phyloP scores from a whole-genome alignment of 2,113 vertebrate genomes.

The Notothenia coriiceps region DNA sequence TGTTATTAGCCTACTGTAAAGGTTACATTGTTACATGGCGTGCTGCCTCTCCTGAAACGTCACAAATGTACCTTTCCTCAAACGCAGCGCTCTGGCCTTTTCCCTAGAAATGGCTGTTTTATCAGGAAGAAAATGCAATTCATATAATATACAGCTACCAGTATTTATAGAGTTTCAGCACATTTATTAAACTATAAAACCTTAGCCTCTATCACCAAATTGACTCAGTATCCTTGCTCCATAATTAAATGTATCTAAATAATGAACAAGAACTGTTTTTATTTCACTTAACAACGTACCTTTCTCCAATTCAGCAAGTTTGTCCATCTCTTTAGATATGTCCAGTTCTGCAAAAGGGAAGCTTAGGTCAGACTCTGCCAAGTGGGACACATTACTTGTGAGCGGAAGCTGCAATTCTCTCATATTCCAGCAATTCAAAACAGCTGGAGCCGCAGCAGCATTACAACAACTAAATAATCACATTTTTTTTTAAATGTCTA shows the following conservation, averaged over 20 bases:
- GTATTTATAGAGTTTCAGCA: background rate
- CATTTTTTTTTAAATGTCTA: background rate
- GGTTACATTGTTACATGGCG: conserved; percentile 10
- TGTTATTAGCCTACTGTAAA: conserved; percentile 31
- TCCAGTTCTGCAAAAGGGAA: conserved; percentile 57
- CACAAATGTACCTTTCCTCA: conserved; percentile 56
- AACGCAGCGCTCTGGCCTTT: conserved; percentile 45
- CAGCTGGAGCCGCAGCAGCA: background rate
- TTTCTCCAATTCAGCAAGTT: conserved; percentile 62
- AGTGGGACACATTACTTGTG: background rate
- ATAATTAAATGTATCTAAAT: background rate
- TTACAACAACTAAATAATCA: background rate
- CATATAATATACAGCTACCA: conserved; percentile 2
- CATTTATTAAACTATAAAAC: background rate
- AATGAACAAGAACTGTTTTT: background rate
- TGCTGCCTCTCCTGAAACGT: conserved; percentile 30
- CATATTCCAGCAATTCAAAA: background rate
- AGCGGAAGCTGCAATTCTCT: background rate
- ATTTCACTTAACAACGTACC: conserved; percentile 39
- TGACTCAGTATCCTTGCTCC: background rate
- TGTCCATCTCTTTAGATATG: conserved; percentile 59
- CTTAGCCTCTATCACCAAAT: background rate
- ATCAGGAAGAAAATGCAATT: conserved; percentile 36
- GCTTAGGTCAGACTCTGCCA: background rate
- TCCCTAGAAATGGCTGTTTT: conserved; percentile 29